Evolutionary conservation across 1,140 invertebrate species (phyloP), one percentile per base, ranked within the genome.

Genomic region (Temnothorax nylanderi): DNA sequence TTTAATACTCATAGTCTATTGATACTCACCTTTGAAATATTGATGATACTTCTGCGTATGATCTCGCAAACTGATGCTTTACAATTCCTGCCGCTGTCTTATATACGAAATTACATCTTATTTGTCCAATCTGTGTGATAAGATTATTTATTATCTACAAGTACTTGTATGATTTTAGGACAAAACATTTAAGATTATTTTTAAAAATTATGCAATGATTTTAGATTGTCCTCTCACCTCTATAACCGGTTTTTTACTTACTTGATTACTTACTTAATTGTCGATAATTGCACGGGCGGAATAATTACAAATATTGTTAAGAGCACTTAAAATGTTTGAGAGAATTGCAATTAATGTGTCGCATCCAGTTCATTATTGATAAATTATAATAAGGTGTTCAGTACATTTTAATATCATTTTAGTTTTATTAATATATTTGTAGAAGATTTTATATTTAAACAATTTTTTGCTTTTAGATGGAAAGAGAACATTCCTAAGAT

Each of bases 71-170:
- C 64, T 85, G 82, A 81, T 65, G 82, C 62, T 67, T 10, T 2
- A 1, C 2, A 64, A n/a, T 67, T 54, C 10, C 34, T 56, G 13
- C 13, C 16, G 0, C 32, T 41, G 58, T 26, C 60, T 85, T 85
- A 85, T 85, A 85, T 26, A 37, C 74, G 13, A 78, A 54, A 85
- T 18, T 54, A 75, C 5, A 62, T n/a, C 37, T 65, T 85, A 32
- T 76, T 85, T 85, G 16, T 76, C 41, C 58, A 41, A 78, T 85
- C 11, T 51, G 11, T 11, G n/a, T 62, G 82, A 85, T 85, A 85
- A 85, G 82, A 85, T 85, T 85, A 85, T 65, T 13, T 26, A 56
- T 58, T 85, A 85, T 67, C 62, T 69, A 18, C 18, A 8, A 54
- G 21, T 56, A 7, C n/a, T 7, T 1, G 3, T 41, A 5, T 32